Evolutionary conservation across 2,113 vertebrate genomes (phyloP).

Genomic region (Ptychochromis oligacanthus): DNA sequence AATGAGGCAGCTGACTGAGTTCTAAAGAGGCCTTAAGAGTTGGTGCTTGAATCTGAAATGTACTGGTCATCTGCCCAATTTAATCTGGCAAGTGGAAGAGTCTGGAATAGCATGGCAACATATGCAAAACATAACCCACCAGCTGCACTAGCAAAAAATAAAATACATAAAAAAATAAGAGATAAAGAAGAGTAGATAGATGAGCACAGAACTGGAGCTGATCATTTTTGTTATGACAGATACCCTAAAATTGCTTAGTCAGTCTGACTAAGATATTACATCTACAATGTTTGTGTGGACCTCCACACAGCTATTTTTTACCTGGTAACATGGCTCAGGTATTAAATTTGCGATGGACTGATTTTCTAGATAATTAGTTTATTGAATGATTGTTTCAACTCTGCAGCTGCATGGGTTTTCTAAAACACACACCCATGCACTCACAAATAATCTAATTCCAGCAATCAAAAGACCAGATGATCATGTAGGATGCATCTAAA

Average conservation of each 20-base stretch:
- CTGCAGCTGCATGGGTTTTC: not conserved
- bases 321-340: not conserved
- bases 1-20: not conserved
- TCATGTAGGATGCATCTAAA: not conserved
- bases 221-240: not conserved
- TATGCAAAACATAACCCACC: not conserved
- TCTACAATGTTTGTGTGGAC: not conserved
- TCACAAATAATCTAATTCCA: not conserved
- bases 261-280: not conserved
- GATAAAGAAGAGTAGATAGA: not conserved
- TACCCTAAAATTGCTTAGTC: not conserved
- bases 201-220: not conserved
- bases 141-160: constrained; percentile 11
- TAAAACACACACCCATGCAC: not conserved
- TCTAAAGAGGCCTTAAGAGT: not conserved
- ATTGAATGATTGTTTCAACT: not conserved
- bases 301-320: not conserved
- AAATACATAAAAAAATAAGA: not conserved
- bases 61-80: constrained; percentile 22
- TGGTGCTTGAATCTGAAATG: constrained; percentile 16
- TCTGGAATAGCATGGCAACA: constrained; percentile 13
- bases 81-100: constrained; percentile 12
- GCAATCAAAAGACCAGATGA: not conserved
- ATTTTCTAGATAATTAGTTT: not conserved
- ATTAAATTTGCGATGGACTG: not conserved